Evolutionary conservation across 2,797 vertebrate species (phyloP).

Genomic region (Periophthalmus magnuspinnatus): DNA sequence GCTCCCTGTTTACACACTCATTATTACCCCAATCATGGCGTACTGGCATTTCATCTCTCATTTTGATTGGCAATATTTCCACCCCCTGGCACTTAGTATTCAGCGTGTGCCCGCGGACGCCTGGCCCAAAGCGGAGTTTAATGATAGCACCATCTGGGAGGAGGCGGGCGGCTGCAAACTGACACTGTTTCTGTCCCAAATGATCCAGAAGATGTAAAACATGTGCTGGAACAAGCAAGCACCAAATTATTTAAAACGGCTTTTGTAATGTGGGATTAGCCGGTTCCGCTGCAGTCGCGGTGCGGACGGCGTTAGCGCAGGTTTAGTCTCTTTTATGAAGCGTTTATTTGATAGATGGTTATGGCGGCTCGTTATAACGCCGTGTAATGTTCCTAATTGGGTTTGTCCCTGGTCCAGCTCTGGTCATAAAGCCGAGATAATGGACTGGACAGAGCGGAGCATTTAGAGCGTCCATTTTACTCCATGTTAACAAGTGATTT

Average conservation of each 20-base stretch:
- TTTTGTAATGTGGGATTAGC: constrained; percentile 37
- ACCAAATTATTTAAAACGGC: constrained; percentile 46
- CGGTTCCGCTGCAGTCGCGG: constrained; percentile 3
- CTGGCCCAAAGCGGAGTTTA: constrained; percentile 60
- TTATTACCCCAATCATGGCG: constrained; percentile 63
- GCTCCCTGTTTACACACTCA: constrained; percentile 57
- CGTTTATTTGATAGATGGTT: constrained; percentile 51
- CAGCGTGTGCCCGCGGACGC: constrained; percentile 38
- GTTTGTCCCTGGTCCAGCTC: constrained; percentile 60
- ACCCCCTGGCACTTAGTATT: constrained; percentile 58
- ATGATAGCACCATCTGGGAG: constrained; percentile 75
- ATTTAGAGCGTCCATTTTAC: constrained; percentile 30
- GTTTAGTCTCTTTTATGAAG: constrained; percentile 41
- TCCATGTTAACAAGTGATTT: constrained; percentile 23
- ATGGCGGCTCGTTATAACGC: constrained; percentile 48
- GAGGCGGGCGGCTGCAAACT: constrained; percentile 55
- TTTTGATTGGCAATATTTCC: constrained; percentile 64
- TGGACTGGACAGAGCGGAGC: constrained; percentile 43
- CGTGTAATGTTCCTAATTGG: constrained; percentile 53
- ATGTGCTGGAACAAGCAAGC: constrained; percentile 37
- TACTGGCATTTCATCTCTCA: constrained; percentile 65
- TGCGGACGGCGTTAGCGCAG: constrained; percentile 20
- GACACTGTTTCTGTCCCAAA: constrained; percentile 55
- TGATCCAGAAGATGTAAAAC: constrained; percentile 54
- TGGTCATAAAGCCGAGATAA: constrained; percentile 52